phyloP scores from a whole-genome alignment of 2,888 invertebrate genomes.

The Hemicrepidius hirtus region DNA sequence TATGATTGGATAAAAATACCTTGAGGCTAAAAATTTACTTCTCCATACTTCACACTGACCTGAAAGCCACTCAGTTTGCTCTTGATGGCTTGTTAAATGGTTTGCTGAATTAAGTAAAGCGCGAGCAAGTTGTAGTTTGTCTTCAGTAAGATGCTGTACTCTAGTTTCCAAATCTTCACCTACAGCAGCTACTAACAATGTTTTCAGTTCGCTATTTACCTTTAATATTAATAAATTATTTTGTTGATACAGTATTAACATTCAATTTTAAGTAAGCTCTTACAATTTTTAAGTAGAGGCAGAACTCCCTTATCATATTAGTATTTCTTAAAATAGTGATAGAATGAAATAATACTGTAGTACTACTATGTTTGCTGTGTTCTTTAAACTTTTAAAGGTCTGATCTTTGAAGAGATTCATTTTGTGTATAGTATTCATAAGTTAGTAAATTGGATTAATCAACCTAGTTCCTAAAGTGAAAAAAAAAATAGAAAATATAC shows the following conservation, averaged over 20 bases:
- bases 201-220: constrained; percentile 95
- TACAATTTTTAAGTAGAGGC: no score
- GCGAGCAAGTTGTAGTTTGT: constrained; percentile 90
- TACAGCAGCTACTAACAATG: constrained; percentile 93
- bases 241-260: not conserved
- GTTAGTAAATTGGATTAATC: no score
- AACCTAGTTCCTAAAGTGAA: no score
- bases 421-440: no score
- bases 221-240: constrained; percentile 63
- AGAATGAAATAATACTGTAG: no score
- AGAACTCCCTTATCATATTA: no score
- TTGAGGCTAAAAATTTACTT: constrained; percentile 96
- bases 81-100: constrained; percentile 90
- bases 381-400: no score
- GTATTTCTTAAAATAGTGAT: no score
- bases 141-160: constrained; percentile 93
- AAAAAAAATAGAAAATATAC: no score
- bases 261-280: no score
- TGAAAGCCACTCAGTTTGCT: constrained; percentile 93
- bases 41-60: constrained; percentile 98
- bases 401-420: no score
- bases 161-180: constrained; percentile 94
- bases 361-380: no score
- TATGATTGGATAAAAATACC: constrained; percentile 72
- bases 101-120: constrained; percentile 91